Evolutionary conservation across 2,113 vertebrate species (phyloP).

Genomic region (Takifugu bimaculatus): DNA sequence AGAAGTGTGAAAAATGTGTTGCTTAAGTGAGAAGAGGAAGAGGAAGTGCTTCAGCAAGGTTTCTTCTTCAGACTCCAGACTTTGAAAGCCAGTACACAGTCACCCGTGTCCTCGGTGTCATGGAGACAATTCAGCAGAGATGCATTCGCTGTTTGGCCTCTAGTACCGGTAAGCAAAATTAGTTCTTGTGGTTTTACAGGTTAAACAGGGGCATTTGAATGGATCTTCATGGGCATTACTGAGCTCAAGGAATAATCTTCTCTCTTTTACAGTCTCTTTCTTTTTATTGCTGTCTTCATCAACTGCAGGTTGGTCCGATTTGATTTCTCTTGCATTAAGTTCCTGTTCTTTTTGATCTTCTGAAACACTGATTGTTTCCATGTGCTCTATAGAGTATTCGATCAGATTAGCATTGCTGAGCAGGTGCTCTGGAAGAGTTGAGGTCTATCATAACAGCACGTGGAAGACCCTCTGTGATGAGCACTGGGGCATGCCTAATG

Average conservation of each 20-base stretch:
- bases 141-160: background rate
- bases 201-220: background rate
- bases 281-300: background rate
- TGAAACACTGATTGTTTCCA: background rate
- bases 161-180: slow-evolving; percentile 6
- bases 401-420: background rate
- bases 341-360: background rate
- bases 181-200: background rate
- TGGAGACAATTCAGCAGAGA: background rate
- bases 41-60: background rate
- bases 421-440: slow-evolving; percentile 16
- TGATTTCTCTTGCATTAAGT: background rate
- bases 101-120: background rate
- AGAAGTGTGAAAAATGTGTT: too few species aligned
- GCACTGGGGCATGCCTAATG: background rate
- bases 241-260: background rate
- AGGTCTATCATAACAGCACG: background rate
- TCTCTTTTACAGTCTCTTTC: background rate
- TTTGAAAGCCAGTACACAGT: background rate
- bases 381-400: background rate
- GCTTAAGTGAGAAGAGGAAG: too few species aligned
- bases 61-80: too few species aligned
- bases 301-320: slow-evolving; percentile 20
- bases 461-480: slow-evolving; percentile 32
- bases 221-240: background rate